Base-by-base conservation (phyloP, 2,797 vertebrate species). In the Aldrovandia affinis region DNA sequence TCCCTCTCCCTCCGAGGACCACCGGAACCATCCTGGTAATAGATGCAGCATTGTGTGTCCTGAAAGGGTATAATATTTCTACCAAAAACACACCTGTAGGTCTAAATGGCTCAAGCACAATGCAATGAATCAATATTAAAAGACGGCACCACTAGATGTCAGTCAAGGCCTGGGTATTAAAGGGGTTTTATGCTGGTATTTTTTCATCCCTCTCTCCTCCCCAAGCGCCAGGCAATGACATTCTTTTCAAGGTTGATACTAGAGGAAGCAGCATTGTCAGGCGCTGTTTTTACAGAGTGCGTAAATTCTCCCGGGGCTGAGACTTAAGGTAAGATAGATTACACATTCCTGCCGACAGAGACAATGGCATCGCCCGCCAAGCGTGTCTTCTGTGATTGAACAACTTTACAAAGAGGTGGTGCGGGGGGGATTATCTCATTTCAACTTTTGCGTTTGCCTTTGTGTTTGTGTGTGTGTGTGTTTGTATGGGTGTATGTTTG, bases 231-330 rank as follows among this genome's bases (percentile, higher is more conserved):
- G 36, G 81, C 83, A 83, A 61, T 86, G 81, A 80, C 81, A 85
- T 83, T 80, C 81, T 77, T 83, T 75, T 87, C 86, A 87, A 87
- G 84, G 84, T 79, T 85, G 82, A 83, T 78, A 68, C 79, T 39
- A 54, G 80, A 55, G 52, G 82, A 79, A 39, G 73, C 79, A 22
- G 65, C 50, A 80, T 80, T 83, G 85, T 83, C 73, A 25, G 18
- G 33, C 8, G 54, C 50, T 81, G 70, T 77, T 77, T 84, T 81
- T 55, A 83, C 50, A 57, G 59, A 75, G 47, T 59, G 84, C 81
- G 70, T 81, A 79, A 83, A 83, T 81, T 78, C 82, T 59, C 81
- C 55, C 36, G 65, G 52, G 83, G 81, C 36, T 80, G 55, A 39
- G 63, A 77, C 30, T 80, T 78, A 78, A 55, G 78, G 82, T 83